phyloP scores from a whole-genome alignment of 2,888 invertebrate genomes.

The Protodeltote pygarga region DNA sequence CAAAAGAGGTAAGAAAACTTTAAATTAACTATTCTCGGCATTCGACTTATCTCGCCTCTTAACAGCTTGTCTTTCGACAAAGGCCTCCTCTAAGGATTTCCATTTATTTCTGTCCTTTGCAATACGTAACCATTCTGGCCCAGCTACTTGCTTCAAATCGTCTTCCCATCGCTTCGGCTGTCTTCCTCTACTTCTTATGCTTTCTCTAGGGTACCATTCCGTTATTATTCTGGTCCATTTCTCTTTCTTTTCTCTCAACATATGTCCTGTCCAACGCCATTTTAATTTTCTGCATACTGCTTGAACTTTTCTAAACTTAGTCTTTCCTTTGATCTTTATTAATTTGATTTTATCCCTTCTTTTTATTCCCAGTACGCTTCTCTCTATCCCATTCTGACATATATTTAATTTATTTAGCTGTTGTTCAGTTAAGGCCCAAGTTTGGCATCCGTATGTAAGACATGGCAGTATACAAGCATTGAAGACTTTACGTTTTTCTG shows the following conservation, averaged over 20 bases:
- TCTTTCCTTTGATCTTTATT: not conserved
- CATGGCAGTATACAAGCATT: not conserved
- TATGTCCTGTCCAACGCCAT: constrained; percentile 3
- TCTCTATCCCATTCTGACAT: not conserved
- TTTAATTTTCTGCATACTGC: not conserved
- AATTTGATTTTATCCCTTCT: not conserved
- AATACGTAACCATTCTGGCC: not conserved
- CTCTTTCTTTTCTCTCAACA: not conserved
- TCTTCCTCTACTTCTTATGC: not conserved
- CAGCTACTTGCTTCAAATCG: constrained; percentile 2
- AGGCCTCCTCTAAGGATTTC: constrained; percentile 1
- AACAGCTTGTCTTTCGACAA: too few species aligned
- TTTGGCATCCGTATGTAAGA: constrained; percentile 2
- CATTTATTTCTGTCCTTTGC: not conserved
- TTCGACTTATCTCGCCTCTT: too few species aligned
- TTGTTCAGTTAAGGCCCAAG: not conserved
- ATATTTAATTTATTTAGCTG: not conserved
- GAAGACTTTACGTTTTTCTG: not conserved
- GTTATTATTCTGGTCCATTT: not conserved
- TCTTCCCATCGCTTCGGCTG: not conserved
- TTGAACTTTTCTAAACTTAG: not conserved
- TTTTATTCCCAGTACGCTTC: not conserved
- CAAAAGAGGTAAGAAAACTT: too few species aligned
- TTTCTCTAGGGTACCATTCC: not conserved
- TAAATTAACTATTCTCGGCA: too few species aligned